These are phyloP conservation scores for Drosophila subquinaria DNA, from an alignment of 2,888 invertebrate species.

Conservation along the genomic window DNA sequence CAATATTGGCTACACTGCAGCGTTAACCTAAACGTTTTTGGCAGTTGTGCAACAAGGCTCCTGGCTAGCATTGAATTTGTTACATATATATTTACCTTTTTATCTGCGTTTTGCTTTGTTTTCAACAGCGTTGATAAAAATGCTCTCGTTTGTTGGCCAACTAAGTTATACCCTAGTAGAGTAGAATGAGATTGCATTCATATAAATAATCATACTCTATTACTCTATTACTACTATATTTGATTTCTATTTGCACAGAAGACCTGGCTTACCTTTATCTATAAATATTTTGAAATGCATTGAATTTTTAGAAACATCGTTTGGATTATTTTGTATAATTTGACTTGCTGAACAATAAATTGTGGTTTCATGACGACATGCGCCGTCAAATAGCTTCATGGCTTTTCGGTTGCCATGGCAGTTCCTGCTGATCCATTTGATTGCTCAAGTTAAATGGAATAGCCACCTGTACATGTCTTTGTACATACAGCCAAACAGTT, in stretches of 20 bases:
- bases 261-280: not conserved
- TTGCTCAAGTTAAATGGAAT: slow-evolving; percentile 33
- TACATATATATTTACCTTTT: slow-evolving; percentile 20
- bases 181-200: not conserved
- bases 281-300: not conserved
- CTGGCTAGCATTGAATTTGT: slow-evolving; percentile 37
- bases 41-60: slow-evolving; percentile 70
- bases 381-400: slow-evolving; percentile 1
- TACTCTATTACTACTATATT: no score
- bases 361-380: not conserved
- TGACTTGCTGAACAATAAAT: not conserved
- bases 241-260: no score
- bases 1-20: slow-evolving; percentile 49
- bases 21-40: slow-evolving; percentile 57
- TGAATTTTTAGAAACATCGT: not conserved
- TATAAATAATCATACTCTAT: not conserved
- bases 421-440: slow-evolving; percentile 23
- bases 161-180: not conserved
- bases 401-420: not conserved
- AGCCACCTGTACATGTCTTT: slow-evolving; percentile 48
- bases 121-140: slow-evolving; percentile 30
- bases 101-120: slow-evolving; percentile 18
- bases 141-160: slow-evolving; percentile 27
- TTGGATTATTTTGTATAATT: not conserved
- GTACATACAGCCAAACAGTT: slow-evolving; percentile 25